These are phyloP conservation scores for Vesta saturnalis DNA, from an alignment of 2,888 invertebrate genomes.

Conservation along the genomic window DNA sequence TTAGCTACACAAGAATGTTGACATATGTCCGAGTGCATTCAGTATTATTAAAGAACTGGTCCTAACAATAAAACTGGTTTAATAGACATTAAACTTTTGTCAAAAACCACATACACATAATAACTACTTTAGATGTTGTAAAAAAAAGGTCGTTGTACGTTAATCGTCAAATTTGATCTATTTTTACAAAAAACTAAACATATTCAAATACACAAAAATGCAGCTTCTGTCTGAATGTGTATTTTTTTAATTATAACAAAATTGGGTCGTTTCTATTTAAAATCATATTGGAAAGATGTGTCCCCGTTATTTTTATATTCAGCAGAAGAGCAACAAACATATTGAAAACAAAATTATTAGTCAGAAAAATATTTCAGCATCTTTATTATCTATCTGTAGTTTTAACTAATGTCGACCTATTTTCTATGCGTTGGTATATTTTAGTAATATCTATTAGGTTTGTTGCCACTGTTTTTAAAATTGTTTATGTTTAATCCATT, in stretches of 20 bases:
- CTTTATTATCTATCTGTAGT: neutral
- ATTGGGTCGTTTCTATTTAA: neutral
- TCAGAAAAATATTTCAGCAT: neutral
- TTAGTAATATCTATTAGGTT: neutral
- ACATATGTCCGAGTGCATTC: constrained; percentile 19
- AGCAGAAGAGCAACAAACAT: neutral
- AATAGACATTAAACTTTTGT: constrained; percentile 27
- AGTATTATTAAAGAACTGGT: constrained; percentile 32
- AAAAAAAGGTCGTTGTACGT: constrained; percentile 32
- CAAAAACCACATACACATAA: constrained; percentile 24
- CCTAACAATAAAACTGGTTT: constrained; percentile 32
- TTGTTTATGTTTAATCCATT: neutral
- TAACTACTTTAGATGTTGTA: constrained; percentile 26
- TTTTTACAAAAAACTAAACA: neutral
- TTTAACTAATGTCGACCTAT: constrained; percentile 1
- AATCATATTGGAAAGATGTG: constrained; percentile 1
- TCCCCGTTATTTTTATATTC: constrained; percentile 1
- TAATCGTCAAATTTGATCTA: constrained; percentile 12
- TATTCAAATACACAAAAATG: neutral
- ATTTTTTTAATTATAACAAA: neutral
- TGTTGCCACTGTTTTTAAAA: constrained; percentile 1
- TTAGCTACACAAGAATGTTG: constrained; percentile 11
- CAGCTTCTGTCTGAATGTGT: neutral
- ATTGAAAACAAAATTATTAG: neutral
- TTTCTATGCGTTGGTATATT: too few species aligned